These are phyloP conservation scores for Melospiza georgiana DNA, from an alignment of 2,113 vertebrate species.

Conservation along the genomic window DNA sequence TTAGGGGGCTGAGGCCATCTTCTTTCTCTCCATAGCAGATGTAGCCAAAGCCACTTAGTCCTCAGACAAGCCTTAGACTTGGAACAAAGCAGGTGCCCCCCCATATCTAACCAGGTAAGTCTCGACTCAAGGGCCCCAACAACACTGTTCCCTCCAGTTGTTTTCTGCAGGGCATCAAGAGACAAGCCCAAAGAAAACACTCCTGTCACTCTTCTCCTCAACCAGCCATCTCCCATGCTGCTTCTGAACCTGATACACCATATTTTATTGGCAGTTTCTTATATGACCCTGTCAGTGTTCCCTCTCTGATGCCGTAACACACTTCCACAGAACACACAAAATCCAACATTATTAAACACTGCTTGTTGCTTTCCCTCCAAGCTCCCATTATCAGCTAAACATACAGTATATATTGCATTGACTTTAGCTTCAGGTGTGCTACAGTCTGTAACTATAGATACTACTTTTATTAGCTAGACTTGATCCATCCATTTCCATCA, in stretches of 20 bases:
- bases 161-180: not conserved
- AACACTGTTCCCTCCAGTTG: not conserved
- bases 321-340: not conserved
- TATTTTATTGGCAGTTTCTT: not conserved
- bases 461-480: slow-evolving; percentile 11
- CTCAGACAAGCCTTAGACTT: not conserved
- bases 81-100: not conserved
- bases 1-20: not conserved
- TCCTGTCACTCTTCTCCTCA: not conserved
- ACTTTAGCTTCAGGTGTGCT: not conserved
- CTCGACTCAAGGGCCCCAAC: not conserved
- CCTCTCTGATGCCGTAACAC: not conserved
- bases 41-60: not conserved
- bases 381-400: not conserved
- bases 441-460: not conserved
- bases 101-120: not conserved
- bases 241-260: not conserved
- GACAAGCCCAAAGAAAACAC: not conserved
- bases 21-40: not conserved
- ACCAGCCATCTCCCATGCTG: not conserved
- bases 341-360: not conserved
- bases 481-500: slow-evolving; percentile 1
- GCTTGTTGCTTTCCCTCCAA: not conserved
- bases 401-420: not conserved
- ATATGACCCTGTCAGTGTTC: not conserved